Evolutionary conservation across 2,888 invertebrate species (phyloP), one percentile per base, ranked within the genome.

Genomic region (Drosophila mulleri): DNA sequence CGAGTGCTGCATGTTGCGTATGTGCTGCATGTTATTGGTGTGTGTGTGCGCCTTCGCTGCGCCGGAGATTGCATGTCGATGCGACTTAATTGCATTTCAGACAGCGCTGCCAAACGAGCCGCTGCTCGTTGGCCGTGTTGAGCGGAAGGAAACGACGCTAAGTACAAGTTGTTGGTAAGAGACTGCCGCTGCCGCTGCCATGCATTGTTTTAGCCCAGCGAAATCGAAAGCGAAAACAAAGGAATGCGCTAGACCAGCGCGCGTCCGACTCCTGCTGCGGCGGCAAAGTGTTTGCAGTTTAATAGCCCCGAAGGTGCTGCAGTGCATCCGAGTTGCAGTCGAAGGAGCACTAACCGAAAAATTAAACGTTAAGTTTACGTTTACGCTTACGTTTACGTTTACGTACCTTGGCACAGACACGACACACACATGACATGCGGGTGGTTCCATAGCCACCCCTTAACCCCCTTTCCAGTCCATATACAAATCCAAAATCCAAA

Each of bases 61-160:
- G 89, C 87, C 84, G 89, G 87, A 89, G 89, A 84, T 84, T 84
- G 84, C 84, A 89, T 83, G 83, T 84, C 89, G 89, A 89, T 89
- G 89, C 79, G 77, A 84, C 78, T 84, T 84, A 84, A 84, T 84
- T 84, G 84, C 89, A 89, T 84, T 84, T 89, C 88, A 89, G 87
- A 83, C 87, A 83, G 75, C 71, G 62, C 87, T 83, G 84, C 78
- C 84, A 87, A 35, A 88, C 83, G 78, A 81, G 89, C 73, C 78
- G 54, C 20, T 48, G 20, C 42, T 37, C 52, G 41, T n/a, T 29
- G 39, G 64, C 65, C 72, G 81, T 83, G 88, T 88, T 83, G 68
- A 72, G 47, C 83, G 83, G 83, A 83, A 88, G 83, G 89, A 83
- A 83, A 83, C 76, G 75, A 66, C 73, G 69, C 84, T 88, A 88